Conservation (phyloP, 2,113 vertebrate species). For the Gymnocephalus cernua region DNA sequence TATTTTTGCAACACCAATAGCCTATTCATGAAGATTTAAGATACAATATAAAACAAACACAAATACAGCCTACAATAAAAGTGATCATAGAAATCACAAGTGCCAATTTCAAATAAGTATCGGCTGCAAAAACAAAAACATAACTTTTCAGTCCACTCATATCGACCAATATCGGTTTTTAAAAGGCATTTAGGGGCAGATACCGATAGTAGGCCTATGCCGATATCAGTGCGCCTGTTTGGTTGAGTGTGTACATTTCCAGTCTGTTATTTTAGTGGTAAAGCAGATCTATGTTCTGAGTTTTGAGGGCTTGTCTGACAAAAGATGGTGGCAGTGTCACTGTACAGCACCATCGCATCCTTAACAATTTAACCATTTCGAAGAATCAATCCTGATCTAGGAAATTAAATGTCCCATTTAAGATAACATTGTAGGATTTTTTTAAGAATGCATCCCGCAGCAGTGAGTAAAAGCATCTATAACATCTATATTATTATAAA, state of each 20-base stretch:
- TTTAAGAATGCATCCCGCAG: neutral
- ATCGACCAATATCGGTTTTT: neutral
- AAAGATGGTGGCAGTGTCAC: conserved; percentile 20
- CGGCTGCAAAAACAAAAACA: neutral
- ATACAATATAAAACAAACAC: neutral
- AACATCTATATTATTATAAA: neutral
- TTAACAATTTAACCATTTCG: neutral
- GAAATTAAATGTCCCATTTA: neutral
- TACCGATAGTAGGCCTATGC: neutral
- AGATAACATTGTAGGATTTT: neutral
- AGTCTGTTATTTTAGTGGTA: neutral
- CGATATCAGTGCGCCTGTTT: conserved; percentile 7
- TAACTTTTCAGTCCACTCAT: neutral
- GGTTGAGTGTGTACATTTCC: neutral
- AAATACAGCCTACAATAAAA: neutral
- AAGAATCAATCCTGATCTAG: rapidly evolving
- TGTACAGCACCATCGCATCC: neutral
- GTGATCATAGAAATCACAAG: neutral
- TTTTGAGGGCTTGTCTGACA: neutral
- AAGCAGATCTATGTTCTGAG: neutral
- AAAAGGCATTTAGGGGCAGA: neutral
- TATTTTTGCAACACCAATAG: neutral
- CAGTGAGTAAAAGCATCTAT: neutral
- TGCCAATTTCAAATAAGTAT: neutral
- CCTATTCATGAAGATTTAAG: neutral